Percentiles rank a stretch among this genome's conserved stretches.
Conservation (phyloP, 2,888 invertebrate genomes). For the Gisinianus flammeolus region DNA sequence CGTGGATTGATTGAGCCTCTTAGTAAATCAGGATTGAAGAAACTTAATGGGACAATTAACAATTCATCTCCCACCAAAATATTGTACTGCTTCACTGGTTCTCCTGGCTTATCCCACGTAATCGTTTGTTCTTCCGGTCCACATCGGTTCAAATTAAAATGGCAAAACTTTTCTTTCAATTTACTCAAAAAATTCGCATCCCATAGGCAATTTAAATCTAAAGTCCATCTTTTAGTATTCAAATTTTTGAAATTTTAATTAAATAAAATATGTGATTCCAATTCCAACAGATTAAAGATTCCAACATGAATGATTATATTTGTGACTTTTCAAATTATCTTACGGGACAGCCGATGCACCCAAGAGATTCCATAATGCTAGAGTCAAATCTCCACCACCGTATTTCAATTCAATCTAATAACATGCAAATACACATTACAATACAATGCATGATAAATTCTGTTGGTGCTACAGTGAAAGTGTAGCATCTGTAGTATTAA, state of each 20-base stretch:
- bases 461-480: neutral
- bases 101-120: conserved; percentile 74
- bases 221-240: too few species aligned
- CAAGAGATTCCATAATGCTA: conserved; percentile 84
- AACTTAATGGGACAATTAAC: conserved; percentile 87
- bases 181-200: conserved; percentile 74
- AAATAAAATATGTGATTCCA: too few species aligned
- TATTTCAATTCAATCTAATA: conserved; percentile 74
- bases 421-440: neutral
- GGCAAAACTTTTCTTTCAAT: conserved; percentile 88
- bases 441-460: neutral
- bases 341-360: conserved; percentile 89
- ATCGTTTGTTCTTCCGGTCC: conserved; percentile 86
- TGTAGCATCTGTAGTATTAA: neutral
- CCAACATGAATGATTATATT: too few species aligned
- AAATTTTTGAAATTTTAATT: too few species aligned
- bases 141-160: conserved; percentile 74
- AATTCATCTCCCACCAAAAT: conserved; percentile 90
- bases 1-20: conserved; percentile 78
- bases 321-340: too few species aligned
- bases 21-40: conserved; percentile 84
- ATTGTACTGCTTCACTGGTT: conserved; percentile 74
- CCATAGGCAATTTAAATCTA: conserved; percentile 53
- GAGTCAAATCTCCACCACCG: conserved; percentile 90
- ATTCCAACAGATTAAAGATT: too few species aligned